A percentile compares a stretch with the other conserved stretches of the same genome.
phyloP scores from a whole-genome alignment of 1,140 invertebrate genomes.

The Papilio helenus region DNA sequence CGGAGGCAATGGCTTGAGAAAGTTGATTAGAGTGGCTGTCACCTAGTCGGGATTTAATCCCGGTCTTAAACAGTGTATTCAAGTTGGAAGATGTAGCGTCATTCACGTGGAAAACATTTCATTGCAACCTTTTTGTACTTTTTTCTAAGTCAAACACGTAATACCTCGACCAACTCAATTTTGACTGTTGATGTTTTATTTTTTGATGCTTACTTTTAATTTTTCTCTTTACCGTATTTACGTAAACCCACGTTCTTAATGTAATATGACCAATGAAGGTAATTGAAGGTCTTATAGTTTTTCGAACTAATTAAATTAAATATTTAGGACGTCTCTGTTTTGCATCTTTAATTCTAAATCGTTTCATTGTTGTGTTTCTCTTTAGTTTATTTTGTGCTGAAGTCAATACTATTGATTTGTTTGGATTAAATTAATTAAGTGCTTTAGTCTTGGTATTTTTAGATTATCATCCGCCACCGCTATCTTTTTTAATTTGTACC shows the following conservation, averaged over 20 bases:
- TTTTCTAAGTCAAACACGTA: background rate
- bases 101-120: background rate
- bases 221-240: too few species aligned
- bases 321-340: too few species aligned
- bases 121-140: background rate
- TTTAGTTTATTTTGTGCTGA: background rate
- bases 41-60: slow-evolving; percentile 77
- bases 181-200: background rate
- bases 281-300: too few species aligned
- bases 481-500: slow-evolving; percentile 46
- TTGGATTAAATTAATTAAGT: background rate
- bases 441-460: background rate
- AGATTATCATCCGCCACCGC: slow-evolving; percentile 34
- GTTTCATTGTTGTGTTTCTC: background rate
- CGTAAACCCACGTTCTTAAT: too few species aligned
- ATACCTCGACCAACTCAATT: background rate
- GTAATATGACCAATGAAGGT: too few species aligned
- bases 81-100: slow-evolving; percentile 43
- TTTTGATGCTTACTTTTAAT: too few species aligned
- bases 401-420: background rate
- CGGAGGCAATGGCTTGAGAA: slow-evolving; percentile 73
- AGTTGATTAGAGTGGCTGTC: slow-evolving; percentile 80
- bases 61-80: slow-evolving; percentile 46
- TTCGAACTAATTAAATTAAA: background rate
- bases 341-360: background rate